Evolutionary conservation across 2,888 invertebrate species (phyloP).

Genomic region (Sepiola atlantica): DNA sequence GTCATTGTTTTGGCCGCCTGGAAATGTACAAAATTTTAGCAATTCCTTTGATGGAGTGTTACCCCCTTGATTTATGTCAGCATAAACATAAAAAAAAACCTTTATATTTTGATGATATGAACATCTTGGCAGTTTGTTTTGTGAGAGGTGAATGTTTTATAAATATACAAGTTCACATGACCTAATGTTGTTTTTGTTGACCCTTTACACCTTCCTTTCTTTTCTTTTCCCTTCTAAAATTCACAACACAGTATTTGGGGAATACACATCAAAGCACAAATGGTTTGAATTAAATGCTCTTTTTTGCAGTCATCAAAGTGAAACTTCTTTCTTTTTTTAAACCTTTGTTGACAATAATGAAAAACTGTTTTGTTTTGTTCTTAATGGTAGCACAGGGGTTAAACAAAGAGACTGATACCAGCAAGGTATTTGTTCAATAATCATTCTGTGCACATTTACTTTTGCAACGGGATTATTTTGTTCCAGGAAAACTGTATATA

Average conservation of each 20-base stretch:
- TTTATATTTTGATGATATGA: neutral
- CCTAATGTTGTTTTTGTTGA: slow-evolving; percentile 23
- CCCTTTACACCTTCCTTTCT: neutral
- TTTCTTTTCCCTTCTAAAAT: neutral
- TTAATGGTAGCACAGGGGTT: too few species aligned
- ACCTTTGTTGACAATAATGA: neutral
- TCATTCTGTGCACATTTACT: too few species aligned
- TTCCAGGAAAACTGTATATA: neutral
- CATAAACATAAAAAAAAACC: neutral
- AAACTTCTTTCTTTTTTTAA: neutral
- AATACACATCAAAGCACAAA: neutral
- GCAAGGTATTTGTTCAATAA: neutral
- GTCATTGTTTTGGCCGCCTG: neutral
- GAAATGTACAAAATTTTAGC: neutral
- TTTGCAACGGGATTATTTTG: too few species aligned
- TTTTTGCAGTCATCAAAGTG: neutral
- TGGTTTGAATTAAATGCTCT: neutral
- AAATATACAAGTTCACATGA: neutral
- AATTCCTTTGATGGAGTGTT: neutral
- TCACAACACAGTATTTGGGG: neutral
- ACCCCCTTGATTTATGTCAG: neutral
- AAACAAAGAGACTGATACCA: neutral
- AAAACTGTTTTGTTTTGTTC: neutral
- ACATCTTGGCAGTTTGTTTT: neutral
- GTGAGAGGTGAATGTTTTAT: slow-evolving; percentile 20